Base-by-base conservation (phyloP, 2,888 invertebrate species). In the Aelia acuminata region DNA sequence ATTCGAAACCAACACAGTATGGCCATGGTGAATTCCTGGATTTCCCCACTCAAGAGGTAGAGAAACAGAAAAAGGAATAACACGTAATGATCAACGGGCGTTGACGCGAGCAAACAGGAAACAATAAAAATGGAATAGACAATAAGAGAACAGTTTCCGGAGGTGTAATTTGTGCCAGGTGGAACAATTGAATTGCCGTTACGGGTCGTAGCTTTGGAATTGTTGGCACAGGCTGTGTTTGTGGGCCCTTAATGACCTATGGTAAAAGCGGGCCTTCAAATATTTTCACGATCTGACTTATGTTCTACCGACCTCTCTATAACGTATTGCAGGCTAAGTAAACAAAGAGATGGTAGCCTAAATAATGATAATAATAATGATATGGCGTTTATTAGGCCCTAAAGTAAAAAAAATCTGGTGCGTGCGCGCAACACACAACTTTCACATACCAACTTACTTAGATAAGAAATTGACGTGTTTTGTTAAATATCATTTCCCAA, bases 161-260 rank as follows among this genome's bases (percentile, higher is more conserved):
- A 20, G 39, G 39, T 39, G 75, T 75, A 75, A 75, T 75, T 75
- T 75, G 75, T 43, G 75, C 75, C 75, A 75, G 75, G 75, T 75
- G 75, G 75, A 75, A 75, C 75, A 75, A 75, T 75, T 75, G 75
- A 75, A 75, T 75, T 75, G 75, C 39, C 75, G 75, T 39, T 75
- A 35, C 75, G 75, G 75, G 75, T 43, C 39, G 39, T 75, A 75
- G 75, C 75, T 75, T 75, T 43, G 75, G 39, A 75, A 75, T 39
- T 39, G 75, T 75, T 22, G 39, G 75, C 35, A 43, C 75, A 75
- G 75, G 39, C 39, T 1, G 75, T 75, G 75, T 39, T 75, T 39
- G 75, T 39, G 75, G 22, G 39, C 0, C 70, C 75, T 75, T 35
- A 57, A 57, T 57, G 57, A 57, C 57, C 57, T 57, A 57, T 15